A percentile compares a stretch with the other conserved stretches of the same genome.
Conservation (phyloP, 1,140 invertebrate genomes). For the Eufriesea mexicana region DNA sequence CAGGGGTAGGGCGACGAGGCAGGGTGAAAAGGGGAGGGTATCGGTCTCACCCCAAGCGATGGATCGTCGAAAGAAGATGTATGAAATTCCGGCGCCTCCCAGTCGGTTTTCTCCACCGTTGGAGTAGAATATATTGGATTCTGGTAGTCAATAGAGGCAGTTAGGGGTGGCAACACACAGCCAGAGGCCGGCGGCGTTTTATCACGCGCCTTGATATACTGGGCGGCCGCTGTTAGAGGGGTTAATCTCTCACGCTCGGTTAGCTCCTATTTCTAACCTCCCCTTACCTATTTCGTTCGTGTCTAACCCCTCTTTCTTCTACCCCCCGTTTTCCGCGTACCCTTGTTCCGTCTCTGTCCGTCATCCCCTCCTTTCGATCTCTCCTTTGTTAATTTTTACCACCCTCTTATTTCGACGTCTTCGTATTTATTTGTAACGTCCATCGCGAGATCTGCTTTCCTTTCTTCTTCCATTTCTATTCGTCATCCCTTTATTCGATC, state of each 20-base stretch:
- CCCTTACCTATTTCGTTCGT: constrained; percentile 68
- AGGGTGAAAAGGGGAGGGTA: constrained; percentile 60
- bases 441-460: no score
- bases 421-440: neutral
- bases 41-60: constrained; percentile 61
- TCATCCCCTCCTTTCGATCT: neutral
- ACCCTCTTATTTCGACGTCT: neutral
- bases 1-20: constrained; percentile 20
- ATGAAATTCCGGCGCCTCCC: constrained; percentile 81
- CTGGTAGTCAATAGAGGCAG: constrained; percentile 82
- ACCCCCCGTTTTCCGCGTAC: constrained; percentile 8
- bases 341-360: constrained; percentile 12
- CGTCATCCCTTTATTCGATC: no score
- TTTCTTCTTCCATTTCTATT: no score
- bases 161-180: constrained; percentile 80
- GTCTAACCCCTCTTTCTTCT: constrained; percentile 37
- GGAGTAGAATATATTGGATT: constrained; percentile 82
- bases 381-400: constrained; percentile 25
- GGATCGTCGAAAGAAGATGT: constrained; percentile 79
- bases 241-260: constrained; percentile 83
- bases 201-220: constrained; percentile 82
- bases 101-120: constrained; percentile 79
- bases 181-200: constrained; percentile 80
- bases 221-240: constrained; percentile 81
- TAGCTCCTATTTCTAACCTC: constrained; percentile 82